A percentile compares a stretch with the other conserved stretches of the same genome.
phyloP scores from a whole-genome alignment of 2,113 vertebrate species.

The Vidua chalybeata region DNA sequence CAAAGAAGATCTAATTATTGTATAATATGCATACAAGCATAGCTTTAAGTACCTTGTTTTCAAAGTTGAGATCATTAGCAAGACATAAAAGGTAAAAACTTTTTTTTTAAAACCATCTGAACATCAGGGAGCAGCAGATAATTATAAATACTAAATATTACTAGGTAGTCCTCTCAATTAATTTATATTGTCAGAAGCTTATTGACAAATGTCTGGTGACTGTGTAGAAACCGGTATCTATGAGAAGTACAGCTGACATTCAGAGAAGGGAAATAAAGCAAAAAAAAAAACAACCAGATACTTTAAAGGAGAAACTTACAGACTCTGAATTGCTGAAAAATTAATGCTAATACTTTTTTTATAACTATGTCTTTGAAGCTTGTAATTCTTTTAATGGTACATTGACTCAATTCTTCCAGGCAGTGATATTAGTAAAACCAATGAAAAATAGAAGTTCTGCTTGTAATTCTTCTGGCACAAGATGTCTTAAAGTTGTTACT shows the following conservation, averaged over 20 bases:
- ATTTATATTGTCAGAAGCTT: constrained; percentile 41
- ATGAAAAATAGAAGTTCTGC: neutral
- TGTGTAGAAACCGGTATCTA: constrained; percentile 2
- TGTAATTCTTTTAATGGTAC: neutral
- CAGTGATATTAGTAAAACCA: neutral
- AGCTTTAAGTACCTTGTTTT: neutral
- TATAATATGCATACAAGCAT: neutral
- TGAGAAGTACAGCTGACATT: neutral
- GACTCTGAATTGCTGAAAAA: neutral
- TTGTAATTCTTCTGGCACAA: neutral
- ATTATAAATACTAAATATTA: constrained; percentile 34
- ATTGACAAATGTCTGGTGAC: constrained; percentile 28
- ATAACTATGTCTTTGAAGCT: neutral
- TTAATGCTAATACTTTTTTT: neutral
- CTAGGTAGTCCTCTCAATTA: neutral
- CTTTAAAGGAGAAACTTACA: neutral
- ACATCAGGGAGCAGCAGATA: neutral
- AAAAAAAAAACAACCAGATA: neutral
- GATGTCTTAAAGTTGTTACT: neutral
- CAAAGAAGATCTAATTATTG: neutral
- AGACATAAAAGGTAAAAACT: neutral
- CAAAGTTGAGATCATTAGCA: neutral
- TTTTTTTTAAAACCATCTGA: neutral
- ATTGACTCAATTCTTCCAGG: neutral
- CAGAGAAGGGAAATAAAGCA: neutral